Conservation (phyloP, 64 coral and sea anemone genomes). For the Pocillopora damicornis region DNA sequence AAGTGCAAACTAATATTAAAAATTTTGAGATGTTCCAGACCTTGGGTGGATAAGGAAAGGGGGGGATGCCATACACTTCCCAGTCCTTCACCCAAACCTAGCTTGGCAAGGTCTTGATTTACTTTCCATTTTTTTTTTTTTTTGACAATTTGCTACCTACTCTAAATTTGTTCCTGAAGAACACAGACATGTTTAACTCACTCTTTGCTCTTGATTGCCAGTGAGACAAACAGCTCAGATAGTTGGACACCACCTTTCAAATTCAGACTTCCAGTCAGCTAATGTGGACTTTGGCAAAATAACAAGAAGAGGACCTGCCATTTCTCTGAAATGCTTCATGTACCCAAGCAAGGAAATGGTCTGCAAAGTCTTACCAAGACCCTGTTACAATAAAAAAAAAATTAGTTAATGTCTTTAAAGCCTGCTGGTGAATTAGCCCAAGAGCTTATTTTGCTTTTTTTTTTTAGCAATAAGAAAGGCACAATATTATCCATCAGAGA, state of each 20-base stretch:
- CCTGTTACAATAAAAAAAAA: slow-evolving; percentile 32
- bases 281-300: slow-evolving; percentile 94
- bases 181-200: slow-evolving; percentile 3
- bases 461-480: too few species aligned
- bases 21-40: too few species aligned
- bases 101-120: background rate
- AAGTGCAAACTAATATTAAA: too few species aligned
- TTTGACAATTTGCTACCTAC: too few species aligned
- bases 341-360: slow-evolving; percentile 97
- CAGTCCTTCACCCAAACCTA: too few species aligned
- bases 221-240: slow-evolving; percentile 94
- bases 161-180: too few species aligned
- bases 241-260: slow-evolving; percentile 92
- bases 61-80: too few species aligned
- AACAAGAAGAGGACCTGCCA: slow-evolving; percentile 88
- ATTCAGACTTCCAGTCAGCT: slow-evolving; percentile 98
- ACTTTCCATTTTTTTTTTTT: background rate
- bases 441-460: too few species aligned
- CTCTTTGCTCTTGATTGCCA: slow-evolving; percentile 86
- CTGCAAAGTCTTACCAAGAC: slow-evolving; percentile 97
- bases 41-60: too few species aligned
- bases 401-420: background rate
- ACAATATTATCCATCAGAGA: too few species aligned
- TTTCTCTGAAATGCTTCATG: slow-evolving; percentile 95
- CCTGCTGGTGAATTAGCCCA: too few species aligned